Base-by-base conservation (phyloP, 2,797 vertebrate species). In the Falco concolor region DNA sequence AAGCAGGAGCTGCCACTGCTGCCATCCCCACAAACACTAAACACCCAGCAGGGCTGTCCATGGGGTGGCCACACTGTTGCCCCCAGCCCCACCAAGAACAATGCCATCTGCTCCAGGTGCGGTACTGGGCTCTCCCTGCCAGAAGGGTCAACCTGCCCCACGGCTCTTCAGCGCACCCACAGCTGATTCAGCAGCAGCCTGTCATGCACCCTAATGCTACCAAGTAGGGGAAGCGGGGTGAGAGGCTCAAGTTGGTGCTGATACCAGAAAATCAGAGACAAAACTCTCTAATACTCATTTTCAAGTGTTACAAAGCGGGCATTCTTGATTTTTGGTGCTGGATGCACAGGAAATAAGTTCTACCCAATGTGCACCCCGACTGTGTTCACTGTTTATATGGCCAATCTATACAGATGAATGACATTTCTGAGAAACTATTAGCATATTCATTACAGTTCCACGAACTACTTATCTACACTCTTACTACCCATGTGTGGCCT, bases 41-140 rank as follows among this genome's bases (percentile, higher is more conserved):
- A 22, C 14, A 13, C 19, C 16, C 0, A 0, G 24, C 42, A 53
- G 44, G 30, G 36, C 22, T 6, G 18, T 36, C 70, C 21, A 3
- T 50, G 79, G 36, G 13, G 12, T 22, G 45, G 67, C 28, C 2
- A 2, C 56, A 13, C 8, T 64, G 50, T 13, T 50, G 17, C 32
- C 42, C 40, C 25, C 19, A 56, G 13, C 18, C 19, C 16, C 23
- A 27, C 28, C 23, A 38, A 16, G 4, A 52, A 44, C 12, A 7
- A 59, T 5, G 30, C 44, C 25, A n/a, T n/a, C 50, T 23, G 50
- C 34, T 78, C 45, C 11, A 8, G 44, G 22, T 8, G 5, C 24
- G 24, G 83, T 47, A 59, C 63, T 13, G 2, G 24, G 54, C 10
- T 47, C 56, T 28, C 65, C 47, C 49, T 42, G 49, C 65, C 34